Percentiles rank a stretch among this genome's conserved stretches.
Evolutionary conservation across 2,797 vertebrate species (phyloP).

Genomic region (Fistularia commersonii): DNA sequence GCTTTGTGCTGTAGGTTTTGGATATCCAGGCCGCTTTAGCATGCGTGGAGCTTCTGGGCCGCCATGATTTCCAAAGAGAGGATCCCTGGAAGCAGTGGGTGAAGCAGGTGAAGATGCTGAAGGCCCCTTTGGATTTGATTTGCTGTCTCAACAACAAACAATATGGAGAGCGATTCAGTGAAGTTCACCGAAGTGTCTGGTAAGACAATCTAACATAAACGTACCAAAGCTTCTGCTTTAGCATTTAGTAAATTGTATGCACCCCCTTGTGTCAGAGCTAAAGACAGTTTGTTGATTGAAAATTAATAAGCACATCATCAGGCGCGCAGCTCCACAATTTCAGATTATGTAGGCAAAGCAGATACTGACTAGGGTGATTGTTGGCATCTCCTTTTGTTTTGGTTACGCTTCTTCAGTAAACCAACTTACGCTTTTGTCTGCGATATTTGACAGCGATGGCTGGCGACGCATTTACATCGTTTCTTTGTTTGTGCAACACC

Average conservation of each 20-base stretch:
- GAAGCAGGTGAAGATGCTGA: conserved; percentile 81
- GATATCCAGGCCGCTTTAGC: conserved; percentile 82
- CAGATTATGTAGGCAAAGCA: conserved; percentile 41
- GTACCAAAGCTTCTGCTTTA: too few species aligned
- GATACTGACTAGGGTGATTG: conserved; percentile 15
- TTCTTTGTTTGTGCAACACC: conserved; percentile 88
- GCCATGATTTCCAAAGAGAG: conserved; percentile 40
- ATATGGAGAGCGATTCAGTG: too few species aligned
- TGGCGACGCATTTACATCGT: conserved; percentile 85
- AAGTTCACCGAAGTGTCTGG: too few species aligned
- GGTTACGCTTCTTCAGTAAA: too few species aligned
- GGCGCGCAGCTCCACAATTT: too few species aligned
- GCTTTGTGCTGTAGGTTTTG: conserved; percentile 66
- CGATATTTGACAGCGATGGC: conserved; percentile 59
- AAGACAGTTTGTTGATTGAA: conserved; percentile 16
- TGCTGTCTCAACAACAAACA: conserved; percentile 51
- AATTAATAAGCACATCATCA: too few species aligned
- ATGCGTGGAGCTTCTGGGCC: conserved; percentile 82
- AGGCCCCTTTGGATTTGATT: conserved; percentile 84
- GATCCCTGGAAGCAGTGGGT: conserved; percentile 77
- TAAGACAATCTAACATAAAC: too few species aligned
- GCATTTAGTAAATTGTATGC: too few species aligned
- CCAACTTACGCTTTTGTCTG: too few species aligned
- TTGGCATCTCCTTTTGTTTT: conserved; percentile 12
- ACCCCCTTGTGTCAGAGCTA: conserved; percentile 58